Percentiles rank a stretch among this genome's conserved stretches.
phyloP scores from a whole-genome alignment of 2,113 vertebrate genomes.

The Pterocles burchelli region DNA sequence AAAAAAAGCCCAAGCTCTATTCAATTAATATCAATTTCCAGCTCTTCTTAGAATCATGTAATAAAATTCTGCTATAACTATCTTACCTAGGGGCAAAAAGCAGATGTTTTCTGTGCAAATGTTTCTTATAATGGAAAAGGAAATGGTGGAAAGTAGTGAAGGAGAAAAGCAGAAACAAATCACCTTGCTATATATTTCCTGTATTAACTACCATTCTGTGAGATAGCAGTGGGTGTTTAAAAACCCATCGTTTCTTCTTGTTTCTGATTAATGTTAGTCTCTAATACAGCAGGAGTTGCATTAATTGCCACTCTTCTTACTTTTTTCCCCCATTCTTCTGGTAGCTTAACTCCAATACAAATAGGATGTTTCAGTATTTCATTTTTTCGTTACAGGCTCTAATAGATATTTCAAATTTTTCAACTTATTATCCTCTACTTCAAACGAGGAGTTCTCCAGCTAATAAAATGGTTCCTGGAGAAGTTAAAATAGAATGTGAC shows the following conservation, averaged over 20 bases:
- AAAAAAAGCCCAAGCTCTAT: background rate
- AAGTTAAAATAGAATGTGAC: background rate
- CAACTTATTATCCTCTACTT: slow-evolving; percentile 19
- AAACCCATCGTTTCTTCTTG: background rate
- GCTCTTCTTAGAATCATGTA: background rate
- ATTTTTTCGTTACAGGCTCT: background rate
- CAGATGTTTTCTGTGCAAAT: background rate
- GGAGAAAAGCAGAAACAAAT: background rate
- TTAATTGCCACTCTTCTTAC: background rate
- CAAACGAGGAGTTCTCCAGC: background rate
- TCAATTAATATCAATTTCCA: slow-evolving; percentile 16
- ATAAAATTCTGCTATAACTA: background rate
- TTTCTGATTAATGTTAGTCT: background rate
- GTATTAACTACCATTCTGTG: background rate
- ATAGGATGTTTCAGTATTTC: background rate
- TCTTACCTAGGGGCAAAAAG: background rate
- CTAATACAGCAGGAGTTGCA: background rate
- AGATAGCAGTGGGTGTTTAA: background rate
- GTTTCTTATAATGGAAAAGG: background rate
- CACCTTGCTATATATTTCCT: background rate
- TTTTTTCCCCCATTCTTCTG: background rate
- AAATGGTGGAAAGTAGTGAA: background rate
- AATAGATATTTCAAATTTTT: background rate
- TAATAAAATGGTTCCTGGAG: background rate
- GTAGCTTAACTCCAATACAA: background rate